A percentile compares a stretch with the other conserved stretches of the same genome.
Evolutionary conservation across 2,797 vertebrate species (phyloP).

Genomic region (Phataginus tetradactyla): DNA sequence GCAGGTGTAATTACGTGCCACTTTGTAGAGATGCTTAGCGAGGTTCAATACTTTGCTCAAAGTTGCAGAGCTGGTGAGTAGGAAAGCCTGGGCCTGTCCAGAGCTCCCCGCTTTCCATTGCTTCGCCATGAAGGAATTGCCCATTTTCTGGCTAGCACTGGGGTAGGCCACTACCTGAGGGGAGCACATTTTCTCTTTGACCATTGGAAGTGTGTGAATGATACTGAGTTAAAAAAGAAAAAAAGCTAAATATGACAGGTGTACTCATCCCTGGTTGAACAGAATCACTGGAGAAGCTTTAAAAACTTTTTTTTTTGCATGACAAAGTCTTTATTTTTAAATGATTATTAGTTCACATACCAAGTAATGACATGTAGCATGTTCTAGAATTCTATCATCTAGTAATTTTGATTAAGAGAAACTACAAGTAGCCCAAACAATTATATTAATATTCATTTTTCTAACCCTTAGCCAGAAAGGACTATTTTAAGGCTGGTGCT

Average conservation of each 20-base stretch:
- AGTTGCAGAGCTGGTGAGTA: not conserved
- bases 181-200: not conserved
- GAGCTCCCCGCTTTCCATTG: too few relatives aligned
- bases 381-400: too few relatives aligned
- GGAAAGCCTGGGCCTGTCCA: not conserved
- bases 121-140: rapidly evolving
- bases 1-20: not conserved
- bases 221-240: not conserved
- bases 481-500: too few relatives aligned
- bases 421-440: too few relatives aligned
- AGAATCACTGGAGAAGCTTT: not conserved
- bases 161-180: not conserved
- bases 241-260: not conserved
- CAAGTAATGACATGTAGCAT: too few relatives aligned
- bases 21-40: not conserved
- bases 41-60: not conserved
- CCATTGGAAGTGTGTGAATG: not conserved
- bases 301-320: not conserved
- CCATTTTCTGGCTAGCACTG: rapidly evolving
- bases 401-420: too few relatives aligned
- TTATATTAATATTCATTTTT: too few relatives aligned
- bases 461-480: too few relatives aligned
- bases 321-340: too few relatives aligned
- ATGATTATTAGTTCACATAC: too few relatives aligned
- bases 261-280: not conserved